phyloP scores from a whole-genome alignment of 2,888 invertebrate species.

The Bhutanitis thaidina region DNA sequence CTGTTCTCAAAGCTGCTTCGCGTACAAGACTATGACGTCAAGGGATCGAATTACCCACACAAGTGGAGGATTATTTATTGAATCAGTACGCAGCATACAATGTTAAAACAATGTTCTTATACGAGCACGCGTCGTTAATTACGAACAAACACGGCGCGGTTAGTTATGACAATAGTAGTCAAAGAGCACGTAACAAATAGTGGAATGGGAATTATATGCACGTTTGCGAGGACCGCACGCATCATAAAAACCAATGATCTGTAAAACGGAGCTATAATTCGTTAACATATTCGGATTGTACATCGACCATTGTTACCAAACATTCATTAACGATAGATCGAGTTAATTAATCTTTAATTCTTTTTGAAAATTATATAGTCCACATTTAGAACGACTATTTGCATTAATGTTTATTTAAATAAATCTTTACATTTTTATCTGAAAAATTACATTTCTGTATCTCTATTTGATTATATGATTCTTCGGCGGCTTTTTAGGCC shows the following conservation, averaged over 20 bases:
- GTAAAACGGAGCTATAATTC: constrained; percentile 25
- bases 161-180: constrained; percentile 39
- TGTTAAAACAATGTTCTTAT: constrained; percentile 59
- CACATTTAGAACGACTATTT: no score
- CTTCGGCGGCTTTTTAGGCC: no score
- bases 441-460: no score
- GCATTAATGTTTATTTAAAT: no score
- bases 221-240: constrained; percentile 6
- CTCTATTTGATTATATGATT: no score
- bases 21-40: constrained; percentile 36
- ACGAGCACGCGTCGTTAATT: constrained; percentile 69
- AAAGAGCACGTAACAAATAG: constrained; percentile 28
- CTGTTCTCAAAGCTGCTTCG: constrained; percentile 32
- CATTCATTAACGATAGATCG: constrained; percentile 2
- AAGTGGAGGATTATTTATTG: constrained; percentile 62
- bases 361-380: no score
- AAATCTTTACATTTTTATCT: no score
- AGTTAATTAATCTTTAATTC: no score
- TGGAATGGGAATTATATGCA: constrained; percentile 17
- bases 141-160: constrained; percentile 62
- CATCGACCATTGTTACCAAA: constrained; percentile 26
- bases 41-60: constrained; percentile 53
- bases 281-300: constrained; percentile 23
- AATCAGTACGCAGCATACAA: constrained; percentile 31
- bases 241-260: constrained; percentile 32